Base-by-base conservation (phyloP, 2,797 vertebrate species). In the Hyperoplus lanceolatus region DNA sequence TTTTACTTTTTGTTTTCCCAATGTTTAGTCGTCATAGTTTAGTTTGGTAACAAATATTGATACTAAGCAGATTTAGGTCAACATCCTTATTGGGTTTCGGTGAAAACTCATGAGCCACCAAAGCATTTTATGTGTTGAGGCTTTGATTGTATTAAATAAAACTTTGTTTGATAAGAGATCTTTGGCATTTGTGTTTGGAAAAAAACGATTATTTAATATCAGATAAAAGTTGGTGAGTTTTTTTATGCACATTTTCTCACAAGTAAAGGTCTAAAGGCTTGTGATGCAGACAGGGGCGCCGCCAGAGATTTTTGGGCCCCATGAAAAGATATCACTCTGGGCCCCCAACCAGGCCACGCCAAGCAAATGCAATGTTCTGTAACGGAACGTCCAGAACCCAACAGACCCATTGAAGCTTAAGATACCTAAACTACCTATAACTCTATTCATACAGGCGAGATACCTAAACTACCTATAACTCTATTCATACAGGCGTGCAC, bases 91-190 rank as follows among this genome's bases (percentile, higher is more conserved):
- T 69, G 42, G 62, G 77, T 87, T 86, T 87, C 75, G 82, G 83
- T 84, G 81, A 85, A 91, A 84, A 76, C 75, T 70, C 84, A 50
- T 46, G 64, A 88, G 79, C 85, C 77, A 75, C 63, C 74, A 59
- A 81, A 89, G 76, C 84, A 72, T 89, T 87, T 90, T 36, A 68
- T 65, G 58, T 92, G 87, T 93, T 86, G 75, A 87, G 78, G 80
- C 86, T 84, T 90, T 86, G 81, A 87, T 81, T 90, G 87, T 91
- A 75, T 75, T 90, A 60, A 95, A 94, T 94, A 95, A 94, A 94
- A 70, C 49, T 11, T 69, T 77, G 82, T 93, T 93, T 94, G 64
- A 90, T 90, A 86, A 91, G 57, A 78, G 0, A 18, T 66, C 42
- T 63, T 75, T 55, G 70, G 48, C 14, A n/a, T 72, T 39, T 78